A percentile compares a stretch with the other conserved stretches of the same genome.
Evolutionary conservation across 2,113 vertebrate species (phyloP).

Genomic region (Sphyrna mokarran): DNA sequence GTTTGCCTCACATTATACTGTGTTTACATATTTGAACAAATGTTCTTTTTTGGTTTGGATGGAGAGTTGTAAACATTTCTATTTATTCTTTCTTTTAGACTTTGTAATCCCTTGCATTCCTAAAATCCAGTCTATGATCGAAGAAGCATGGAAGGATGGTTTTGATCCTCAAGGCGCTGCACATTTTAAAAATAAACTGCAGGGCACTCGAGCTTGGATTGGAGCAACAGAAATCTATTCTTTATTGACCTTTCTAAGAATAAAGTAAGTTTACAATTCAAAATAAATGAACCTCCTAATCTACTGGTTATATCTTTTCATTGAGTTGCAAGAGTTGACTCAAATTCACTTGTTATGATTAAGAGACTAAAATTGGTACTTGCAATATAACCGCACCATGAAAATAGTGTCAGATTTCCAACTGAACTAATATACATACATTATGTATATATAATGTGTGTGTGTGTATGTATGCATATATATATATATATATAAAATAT

Average conservation of each 20-base stretch:
- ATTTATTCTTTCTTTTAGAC: constrained; percentile 52
- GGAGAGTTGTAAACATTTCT: constrained; percentile 35
- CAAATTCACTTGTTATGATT: background rate
- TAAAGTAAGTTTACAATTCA: constrained; percentile 67
- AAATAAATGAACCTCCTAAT: background rate
- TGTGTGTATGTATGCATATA: no score
- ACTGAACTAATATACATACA: background rate
- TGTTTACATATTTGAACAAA: background rate
- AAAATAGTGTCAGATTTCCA: background rate
- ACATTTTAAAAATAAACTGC: constrained; percentile 71
- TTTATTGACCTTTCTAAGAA: constrained; percentile 71
- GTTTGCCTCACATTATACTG: background rate
- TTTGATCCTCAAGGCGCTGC: constrained; percentile 86
- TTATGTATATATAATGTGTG: no score
- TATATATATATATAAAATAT: no score
- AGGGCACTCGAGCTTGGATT: constrained; percentile 84
- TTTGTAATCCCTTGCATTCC: constrained; percentile 73
- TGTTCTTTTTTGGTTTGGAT: background rate
- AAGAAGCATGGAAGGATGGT: constrained; percentile 83
- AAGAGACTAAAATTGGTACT: background rate
- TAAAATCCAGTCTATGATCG: constrained; percentile 79
- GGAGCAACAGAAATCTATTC: constrained; percentile 88
- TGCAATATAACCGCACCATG: background rate
- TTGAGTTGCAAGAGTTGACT: no score
- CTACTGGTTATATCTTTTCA: background rate